Evolutionary conservation across 2,888 invertebrate genomes (phyloP).

Genomic region (Lithophane ornitopus): DNA sequence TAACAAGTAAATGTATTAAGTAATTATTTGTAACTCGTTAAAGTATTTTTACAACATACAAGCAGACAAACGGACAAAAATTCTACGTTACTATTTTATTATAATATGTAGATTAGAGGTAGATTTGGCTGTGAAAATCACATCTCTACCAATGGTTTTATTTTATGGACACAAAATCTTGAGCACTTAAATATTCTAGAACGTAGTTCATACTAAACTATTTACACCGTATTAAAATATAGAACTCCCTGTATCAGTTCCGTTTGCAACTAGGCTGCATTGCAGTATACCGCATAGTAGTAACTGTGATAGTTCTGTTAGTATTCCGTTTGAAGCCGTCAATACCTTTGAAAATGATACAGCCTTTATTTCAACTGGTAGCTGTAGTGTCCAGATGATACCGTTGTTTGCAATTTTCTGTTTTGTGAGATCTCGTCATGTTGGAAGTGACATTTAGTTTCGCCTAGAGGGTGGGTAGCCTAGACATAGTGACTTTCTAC

Average conservation of each 20-base stretch:
- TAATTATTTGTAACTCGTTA: slow-evolving; percentile 4
- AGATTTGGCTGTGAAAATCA: neutral
- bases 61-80: too few species aligned
- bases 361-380: neutral
- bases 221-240: neutral
- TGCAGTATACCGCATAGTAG: slow-evolving; percentile 19
- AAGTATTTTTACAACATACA: neutral
- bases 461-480: neutral
- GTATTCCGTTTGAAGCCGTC: slow-evolving; percentile 19
- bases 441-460: neutral
- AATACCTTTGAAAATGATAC: slow-evolving; percentile 15
- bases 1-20: slow-evolving; percentile 16
- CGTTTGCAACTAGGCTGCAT: slow-evolving; percentile 5
- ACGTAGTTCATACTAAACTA: neutral
- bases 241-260: neutral
- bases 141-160: neutral
- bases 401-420: too few species aligned
- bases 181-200: neutral
- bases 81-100: too few species aligned
- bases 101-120: too few species aligned
- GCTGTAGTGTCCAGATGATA: neutral
- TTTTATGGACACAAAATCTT: neutral
- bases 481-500: too few species aligned
- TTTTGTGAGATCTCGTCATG: neutral
- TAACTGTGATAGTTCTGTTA: slow-evolving; percentile 10